phyloP scores from a whole-genome alignment of 1,140 invertebrate genomes.

The Brachionus koreanus region DNA sequence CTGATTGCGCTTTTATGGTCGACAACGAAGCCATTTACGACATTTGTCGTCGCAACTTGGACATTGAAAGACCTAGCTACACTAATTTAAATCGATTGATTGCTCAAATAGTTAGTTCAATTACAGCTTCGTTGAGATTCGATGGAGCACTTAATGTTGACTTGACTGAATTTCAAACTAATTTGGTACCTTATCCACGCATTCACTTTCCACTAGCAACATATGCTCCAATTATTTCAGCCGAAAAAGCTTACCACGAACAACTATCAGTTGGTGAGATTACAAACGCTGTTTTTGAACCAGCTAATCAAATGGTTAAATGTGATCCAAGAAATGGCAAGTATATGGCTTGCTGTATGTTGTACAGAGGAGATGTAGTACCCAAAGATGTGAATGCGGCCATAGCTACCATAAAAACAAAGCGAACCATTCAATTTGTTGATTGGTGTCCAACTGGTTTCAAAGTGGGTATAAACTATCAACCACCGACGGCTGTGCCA shows the following conservation, averaged over 20 bases:
- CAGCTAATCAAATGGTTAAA: conserved; percentile 68
- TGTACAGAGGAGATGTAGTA: conserved; percentile 62
- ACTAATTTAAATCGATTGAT: conserved; percentile 74
- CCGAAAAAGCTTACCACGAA: conserved; percentile 57
- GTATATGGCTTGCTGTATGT: conserved; percentile 60
- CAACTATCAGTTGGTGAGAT: conserved; percentile 60
- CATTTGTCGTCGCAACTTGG: conserved; percentile 76
- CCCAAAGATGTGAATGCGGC: conserved; percentile 61
- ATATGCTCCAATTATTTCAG: conserved; percentile 69
- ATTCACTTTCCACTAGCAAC: conserved; percentile 73
- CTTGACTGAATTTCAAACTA: conserved; percentile 52
- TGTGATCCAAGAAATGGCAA: conserved; percentile 64
- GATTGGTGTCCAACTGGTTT: conserved; percentile 59
- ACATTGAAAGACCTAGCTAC: conserved; percentile 76
- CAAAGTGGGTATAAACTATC: conserved; percentile 72
- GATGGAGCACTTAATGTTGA: conserved; percentile 52
- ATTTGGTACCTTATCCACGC: conserved; percentile 57
- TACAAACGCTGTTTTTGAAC: conserved; percentile 65
- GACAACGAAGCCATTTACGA: conserved; percentile 82
- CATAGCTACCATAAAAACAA: conserved; percentile 58
- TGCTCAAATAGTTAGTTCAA: conserved; percentile 79
- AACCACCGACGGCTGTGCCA: conserved; percentile 70
- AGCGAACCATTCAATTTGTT: conserved; percentile 63
- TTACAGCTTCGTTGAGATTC: conserved; percentile 68
- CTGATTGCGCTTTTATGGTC: conserved; percentile 63